A percentile compares a stretch with the other conserved stretches of the same genome.
These are phyloP conservation scores for Platerodrilus igneus DNA, from an alignment of 2,888 invertebrate species.

Conservation along the genomic window DNA sequence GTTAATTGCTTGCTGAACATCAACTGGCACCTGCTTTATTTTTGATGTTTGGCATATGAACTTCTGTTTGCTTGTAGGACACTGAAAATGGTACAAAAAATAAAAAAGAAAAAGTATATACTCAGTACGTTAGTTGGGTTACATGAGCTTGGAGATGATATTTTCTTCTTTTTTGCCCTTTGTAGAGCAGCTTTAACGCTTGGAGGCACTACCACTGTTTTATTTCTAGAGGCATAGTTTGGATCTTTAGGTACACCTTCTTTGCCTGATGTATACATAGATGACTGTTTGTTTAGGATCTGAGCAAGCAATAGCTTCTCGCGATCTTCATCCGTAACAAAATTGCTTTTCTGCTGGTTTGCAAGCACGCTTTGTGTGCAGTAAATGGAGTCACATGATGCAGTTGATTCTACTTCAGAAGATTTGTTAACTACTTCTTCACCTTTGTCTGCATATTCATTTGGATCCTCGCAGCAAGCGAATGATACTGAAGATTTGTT, in stretches of 20 bases:
- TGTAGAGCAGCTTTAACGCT: slow-evolving; percentile 3
- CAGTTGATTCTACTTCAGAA: too few relatives aligned
- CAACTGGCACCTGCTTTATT: slow-evolving; percentile 13
- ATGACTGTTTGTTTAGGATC: slow-evolving; percentile 18
- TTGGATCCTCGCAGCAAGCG: too few relatives aligned
- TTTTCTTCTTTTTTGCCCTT: not conserved
- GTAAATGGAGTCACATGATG: too few relatives aligned
- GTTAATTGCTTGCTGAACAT: slow-evolving; percentile 22
- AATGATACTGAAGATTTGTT: too few relatives aligned
- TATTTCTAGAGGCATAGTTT: not conserved
- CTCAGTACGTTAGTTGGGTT: too few relatives aligned
- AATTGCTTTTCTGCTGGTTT: too few relatives aligned
- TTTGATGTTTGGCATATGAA: slow-evolving; percentile 9
- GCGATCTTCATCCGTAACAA: slow-evolving; percentile 1
- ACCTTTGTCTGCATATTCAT: too few relatives aligned
- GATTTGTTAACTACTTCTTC: too few relatives aligned
- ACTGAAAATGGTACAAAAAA: too few relatives aligned
- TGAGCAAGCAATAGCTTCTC: slow-evolving; percentile 10
- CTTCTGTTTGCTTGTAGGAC: slow-evolving; percentile 17
- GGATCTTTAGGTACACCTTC: slow-evolving; percentile 18
- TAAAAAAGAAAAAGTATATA: too few relatives aligned
- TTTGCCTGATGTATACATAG: slow-evolving; percentile 14
- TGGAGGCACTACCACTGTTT: slow-evolving; percentile 2
- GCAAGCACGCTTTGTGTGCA: too few relatives aligned
- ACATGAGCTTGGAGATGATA: too few relatives aligned